Percentiles rank a stretch among this genome's conserved stretches.
Conservation (phyloP, 2,797 vertebrate species). For the Linurgus olivaceus region DNA sequence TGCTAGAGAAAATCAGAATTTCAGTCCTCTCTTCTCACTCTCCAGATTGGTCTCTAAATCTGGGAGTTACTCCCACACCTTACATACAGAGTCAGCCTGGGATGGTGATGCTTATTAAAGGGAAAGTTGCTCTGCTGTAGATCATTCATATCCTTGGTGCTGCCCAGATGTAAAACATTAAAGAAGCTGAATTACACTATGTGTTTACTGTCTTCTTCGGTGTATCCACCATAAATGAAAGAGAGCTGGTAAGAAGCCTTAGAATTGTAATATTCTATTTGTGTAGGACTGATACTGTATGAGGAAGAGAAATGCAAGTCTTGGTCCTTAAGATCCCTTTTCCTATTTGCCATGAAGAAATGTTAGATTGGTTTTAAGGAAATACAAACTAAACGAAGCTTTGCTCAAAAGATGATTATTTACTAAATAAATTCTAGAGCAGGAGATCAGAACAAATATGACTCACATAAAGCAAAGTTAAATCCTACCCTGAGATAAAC, state of each 20-base stretch:
- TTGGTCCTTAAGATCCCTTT: background rate
- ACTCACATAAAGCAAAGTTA: background rate
- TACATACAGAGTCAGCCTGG: slow-evolving; percentile 21
- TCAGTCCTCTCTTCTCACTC: slow-evolving; percentile 44
- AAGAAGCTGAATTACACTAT: background rate
- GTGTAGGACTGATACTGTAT: background rate
- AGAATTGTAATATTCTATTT: background rate
- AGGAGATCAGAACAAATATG: background rate
- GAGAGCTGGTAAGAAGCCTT: background rate
- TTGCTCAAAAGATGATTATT: background rate
- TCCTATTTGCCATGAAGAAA: background rate
- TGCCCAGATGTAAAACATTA: background rate
- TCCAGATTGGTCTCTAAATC: slow-evolving; percentile 63
- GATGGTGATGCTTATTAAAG: slow-evolving; percentile 57
- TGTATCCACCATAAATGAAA: background rate
- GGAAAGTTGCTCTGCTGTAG: slow-evolving; percentile 2
- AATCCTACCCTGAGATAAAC: slow-evolving; percentile 7
- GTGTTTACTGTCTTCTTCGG: background rate
- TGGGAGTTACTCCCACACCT: slow-evolving; percentile 64
- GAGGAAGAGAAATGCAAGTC: background rate
- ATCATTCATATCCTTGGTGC: background rate
- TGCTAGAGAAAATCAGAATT: slow-evolving; percentile 52
- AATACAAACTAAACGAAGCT: slow-evolving; percentile 10
- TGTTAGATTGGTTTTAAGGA: background rate
- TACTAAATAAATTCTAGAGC: slow-evolving; percentile 24